Evolutionary conservation across 2,113 vertebrate genomes (phyloP).

Genomic region (Nematolebias whitei): DNA sequence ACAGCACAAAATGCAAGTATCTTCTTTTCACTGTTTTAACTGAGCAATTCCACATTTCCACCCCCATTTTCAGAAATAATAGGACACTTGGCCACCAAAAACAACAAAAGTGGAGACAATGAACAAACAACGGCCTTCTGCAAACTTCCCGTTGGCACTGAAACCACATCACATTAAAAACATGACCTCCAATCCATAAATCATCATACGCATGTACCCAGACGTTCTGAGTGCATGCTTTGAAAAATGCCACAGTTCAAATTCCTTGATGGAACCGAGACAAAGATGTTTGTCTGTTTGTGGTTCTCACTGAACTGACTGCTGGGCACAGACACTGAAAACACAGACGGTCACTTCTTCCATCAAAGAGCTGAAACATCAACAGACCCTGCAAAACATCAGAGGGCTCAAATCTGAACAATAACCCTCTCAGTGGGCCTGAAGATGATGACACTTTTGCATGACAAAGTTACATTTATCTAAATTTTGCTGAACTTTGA

Average conservation of each 20-base stretch:
- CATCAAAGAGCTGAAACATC: slow-evolving; percentile 60
- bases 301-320: slow-evolving; percentile 59
- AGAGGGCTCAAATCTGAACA: slow-evolving; percentile 39
- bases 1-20: neutral
- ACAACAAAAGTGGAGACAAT: slow-evolving; percentile 10
- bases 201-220: slow-evolving; percentile 38
- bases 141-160: slow-evolving; percentile 34
- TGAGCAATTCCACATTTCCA: slow-evolving; percentile 31
- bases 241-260: slow-evolving; percentile 51
- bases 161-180: slow-evolving; percentile 47
- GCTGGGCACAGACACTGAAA: slow-evolving; percentile 55
- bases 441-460: slow-evolving; percentile 53
- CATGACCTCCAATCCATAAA: slow-evolving; percentile 50
- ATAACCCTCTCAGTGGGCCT: slow-evolving; percentile 36
- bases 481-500: slow-evolving; percentile 31
- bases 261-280: slow-evolving; percentile 58
- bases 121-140: slow-evolving; percentile 31
- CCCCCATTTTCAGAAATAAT: slow-evolving; percentile 6
- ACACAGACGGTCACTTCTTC: slow-evolving; percentile 41
- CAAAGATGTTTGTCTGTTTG: slow-evolving; percentile 65
- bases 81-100: slow-evolving; percentile 14
- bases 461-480: slow-evolving; percentile 57
- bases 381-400: slow-evolving; percentile 52
- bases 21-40: slow-evolving; percentile 10
- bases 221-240: slow-evolving; percentile 36